These are phyloP conservation scores for Pseudorectes ferrugineus DNA, from an alignment of 2,113 vertebrate genomes.

Conservation along the genomic window DNA sequence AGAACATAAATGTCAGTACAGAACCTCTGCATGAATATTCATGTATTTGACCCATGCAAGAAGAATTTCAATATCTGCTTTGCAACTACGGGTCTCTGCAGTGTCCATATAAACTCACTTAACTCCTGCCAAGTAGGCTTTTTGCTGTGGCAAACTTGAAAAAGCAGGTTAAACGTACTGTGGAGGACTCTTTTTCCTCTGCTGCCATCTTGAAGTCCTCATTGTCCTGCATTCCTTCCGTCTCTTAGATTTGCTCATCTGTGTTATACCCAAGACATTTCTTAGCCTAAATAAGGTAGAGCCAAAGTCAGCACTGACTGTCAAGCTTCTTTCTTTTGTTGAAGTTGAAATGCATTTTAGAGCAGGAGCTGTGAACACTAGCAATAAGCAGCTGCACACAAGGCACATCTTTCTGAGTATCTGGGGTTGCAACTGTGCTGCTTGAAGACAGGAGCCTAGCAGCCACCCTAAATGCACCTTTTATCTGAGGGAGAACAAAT, in stretches of 20 bases:
- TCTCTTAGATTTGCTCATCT: conserved; percentile 80
- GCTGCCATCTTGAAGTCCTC: conserved; percentile 81
- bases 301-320: not conserved
- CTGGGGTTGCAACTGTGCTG: not conserved
- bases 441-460: not conserved
- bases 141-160: conserved; percentile 83
- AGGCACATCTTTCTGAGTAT: not conserved
- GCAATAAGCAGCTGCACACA: not conserved
- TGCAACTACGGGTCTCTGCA: not conserved
- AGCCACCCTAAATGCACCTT: not conserved
- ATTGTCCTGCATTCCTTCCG: conserved; percentile 76
- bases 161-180: conserved; percentile 83
- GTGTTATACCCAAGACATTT: conserved; percentile 78
- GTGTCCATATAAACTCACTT: not conserved
- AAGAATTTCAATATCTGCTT: not conserved
- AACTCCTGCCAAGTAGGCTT: conserved; percentile 19
- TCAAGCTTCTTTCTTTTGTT: not conserved
- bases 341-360: not conserved
- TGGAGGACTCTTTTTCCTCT: conserved; percentile 81
- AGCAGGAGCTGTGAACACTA: not conserved
- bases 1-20: not conserved
- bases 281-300: not conserved
- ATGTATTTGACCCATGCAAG: not conserved
- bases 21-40: not conserved
- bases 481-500: not conserved